Evolutionary conservation across 2,888 invertebrate species (phyloP).

Genomic region (Ramazzottius varieornatus): DNA sequence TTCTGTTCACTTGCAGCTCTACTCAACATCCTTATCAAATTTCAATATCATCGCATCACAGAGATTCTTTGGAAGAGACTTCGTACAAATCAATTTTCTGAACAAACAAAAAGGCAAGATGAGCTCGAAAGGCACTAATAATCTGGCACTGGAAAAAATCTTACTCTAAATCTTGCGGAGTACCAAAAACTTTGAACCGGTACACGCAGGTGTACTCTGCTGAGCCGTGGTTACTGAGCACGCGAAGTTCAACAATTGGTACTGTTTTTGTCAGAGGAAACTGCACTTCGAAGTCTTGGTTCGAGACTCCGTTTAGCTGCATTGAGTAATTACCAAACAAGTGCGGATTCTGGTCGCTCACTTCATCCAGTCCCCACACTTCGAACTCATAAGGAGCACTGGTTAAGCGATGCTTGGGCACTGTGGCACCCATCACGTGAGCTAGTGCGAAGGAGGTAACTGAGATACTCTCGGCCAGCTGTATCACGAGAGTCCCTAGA

Average conservation of each 20-base stretch:
- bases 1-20: too few species aligned
- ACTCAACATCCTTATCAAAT: too few species aligned
- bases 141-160: too few species aligned
- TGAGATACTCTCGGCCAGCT: constrained; percentile 16
- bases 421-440: constrained; percentile 20
- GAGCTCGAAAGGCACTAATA: too few species aligned
- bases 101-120: too few species aligned
- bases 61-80: too few species aligned
- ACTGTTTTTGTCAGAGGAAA: not conserved
- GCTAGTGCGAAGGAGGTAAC: constrained; percentile 22
- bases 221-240: constrained; percentile 22
- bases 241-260: constrained; percentile 17
- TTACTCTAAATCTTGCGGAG: not conserved
- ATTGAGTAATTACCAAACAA: constrained; percentile 20
- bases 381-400: constrained; percentile 22
- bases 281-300: constrained; percentile 17
- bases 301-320: constrained; percentile 15
- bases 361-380: constrained; percentile 18
- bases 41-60: too few species aligned
- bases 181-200: constrained; percentile 22
- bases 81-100: too few species aligned
- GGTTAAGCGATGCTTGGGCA: constrained; percentile 19
- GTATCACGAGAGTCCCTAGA: constrained; percentile 16
- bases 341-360: constrained; percentile 14
- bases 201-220: constrained; percentile 22